phyloP scores from a whole-genome alignment of 2,888 invertebrate species.

The Cartodere bifasciata region DNA sequence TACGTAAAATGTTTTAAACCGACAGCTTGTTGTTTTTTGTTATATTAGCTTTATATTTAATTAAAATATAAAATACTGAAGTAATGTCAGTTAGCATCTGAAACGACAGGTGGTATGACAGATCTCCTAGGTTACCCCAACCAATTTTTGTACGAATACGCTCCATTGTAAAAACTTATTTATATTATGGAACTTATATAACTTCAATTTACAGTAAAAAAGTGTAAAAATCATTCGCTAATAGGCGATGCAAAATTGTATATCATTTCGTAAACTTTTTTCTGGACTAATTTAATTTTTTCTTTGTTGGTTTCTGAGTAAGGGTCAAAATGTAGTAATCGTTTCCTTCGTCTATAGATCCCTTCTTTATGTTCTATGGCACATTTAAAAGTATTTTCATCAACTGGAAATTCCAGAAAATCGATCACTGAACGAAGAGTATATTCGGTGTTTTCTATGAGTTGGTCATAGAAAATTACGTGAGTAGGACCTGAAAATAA shows the following conservation, averaged over 20 bases:
- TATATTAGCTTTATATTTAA: no score
- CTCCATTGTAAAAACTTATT: no score
- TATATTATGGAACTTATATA: no score
- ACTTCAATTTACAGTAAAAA: no score
- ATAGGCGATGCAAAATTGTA: conserved; percentile 29
- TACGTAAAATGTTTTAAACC: no score
- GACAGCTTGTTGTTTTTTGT: no score
- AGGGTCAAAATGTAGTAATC: conserved; percentile 55
- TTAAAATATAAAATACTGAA: no score
- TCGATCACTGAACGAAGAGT: conserved; percentile 45
- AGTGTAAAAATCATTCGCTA: no score
- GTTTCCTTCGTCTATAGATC: conserved; percentile 57
- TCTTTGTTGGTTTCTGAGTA: conserved; percentile 51
- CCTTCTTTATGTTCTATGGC: conserved; percentile 39
- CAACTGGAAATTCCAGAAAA: conserved; percentile 39
- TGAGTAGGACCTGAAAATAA: conserved; percentile 55
- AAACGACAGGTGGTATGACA: no score
- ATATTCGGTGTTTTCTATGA: conserved; percentile 47
- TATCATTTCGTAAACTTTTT: conserved; percentile 39
- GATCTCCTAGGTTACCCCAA: no score
- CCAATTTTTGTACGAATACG: no score
- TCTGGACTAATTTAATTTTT: conserved; percentile 36
- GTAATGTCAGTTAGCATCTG: no score
- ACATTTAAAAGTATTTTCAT: conserved; percentile 25
- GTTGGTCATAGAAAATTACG: conserved; percentile 56